Evolutionary conservation across 1,140 invertebrate genomes (phyloP).

Genomic region (Homarus americanus): DNA sequence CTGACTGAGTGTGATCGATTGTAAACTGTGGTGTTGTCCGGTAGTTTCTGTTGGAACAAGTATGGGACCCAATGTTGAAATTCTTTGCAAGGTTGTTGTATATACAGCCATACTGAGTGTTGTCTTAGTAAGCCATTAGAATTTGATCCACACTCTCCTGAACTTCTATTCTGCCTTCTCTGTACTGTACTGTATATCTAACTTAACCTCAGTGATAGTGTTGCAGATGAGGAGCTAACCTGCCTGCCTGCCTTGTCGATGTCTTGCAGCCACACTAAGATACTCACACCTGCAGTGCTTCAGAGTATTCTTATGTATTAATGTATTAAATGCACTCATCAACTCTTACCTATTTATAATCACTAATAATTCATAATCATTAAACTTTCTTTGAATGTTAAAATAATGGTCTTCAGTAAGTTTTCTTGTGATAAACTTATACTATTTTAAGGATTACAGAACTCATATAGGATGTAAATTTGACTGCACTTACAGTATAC

Average conservation of each 20-base stretch:
- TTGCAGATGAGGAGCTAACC: constrained; percentile 50
- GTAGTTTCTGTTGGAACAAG: not conserved
- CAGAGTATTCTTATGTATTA: not conserved
- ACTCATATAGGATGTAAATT: no score
- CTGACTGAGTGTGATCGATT: not conserved
- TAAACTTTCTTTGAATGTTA: no score
- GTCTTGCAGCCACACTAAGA: not conserved
- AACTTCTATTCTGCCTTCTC: not conserved
- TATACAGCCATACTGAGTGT: not conserved
- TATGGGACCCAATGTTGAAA: not conserved
- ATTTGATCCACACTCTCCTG: not conserved
- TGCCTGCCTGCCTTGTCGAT: constrained; percentile 23
- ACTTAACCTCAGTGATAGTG: constrained; percentile 10
- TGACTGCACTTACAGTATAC: no score
- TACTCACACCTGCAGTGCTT: not conserved
- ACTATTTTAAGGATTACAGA: no score
- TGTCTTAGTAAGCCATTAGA: not conserved
- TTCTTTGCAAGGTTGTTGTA: not conserved
- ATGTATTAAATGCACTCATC: not conserved
- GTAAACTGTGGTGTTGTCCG: not conserved
- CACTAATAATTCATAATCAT: no score
- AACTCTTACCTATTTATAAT: not conserved
- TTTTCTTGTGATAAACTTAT: no score
- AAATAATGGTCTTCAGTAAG: no score
- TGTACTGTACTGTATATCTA: not conserved